Base-by-base conservation (phyloP, 2,113 vertebrate genomes). In the Mormyrus iriodes region DNA sequence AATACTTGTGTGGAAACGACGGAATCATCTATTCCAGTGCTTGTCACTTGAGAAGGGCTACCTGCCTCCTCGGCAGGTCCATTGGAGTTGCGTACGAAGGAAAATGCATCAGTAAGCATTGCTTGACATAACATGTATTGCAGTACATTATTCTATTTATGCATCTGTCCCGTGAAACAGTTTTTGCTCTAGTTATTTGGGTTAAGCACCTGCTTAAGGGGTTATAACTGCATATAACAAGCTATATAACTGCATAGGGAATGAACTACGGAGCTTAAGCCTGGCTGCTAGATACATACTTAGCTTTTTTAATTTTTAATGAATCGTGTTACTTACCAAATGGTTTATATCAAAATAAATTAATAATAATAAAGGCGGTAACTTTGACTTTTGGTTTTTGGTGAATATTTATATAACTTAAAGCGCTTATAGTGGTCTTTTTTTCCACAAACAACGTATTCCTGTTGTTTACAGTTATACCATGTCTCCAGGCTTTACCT, bases 1-100 rank as follows among this genome's bases (percentile, higher is more conserved):
- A 99, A 92, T 98, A 98, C 93, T 97, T 99, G 92, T 99, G 98
- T 5, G 98, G 98, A 90, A 99, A 99, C n/a, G 98, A 99, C 0
- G 98, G 98, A 87, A 97, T 99, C 91, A 95, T 97, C 48, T 99
- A 99, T 0, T 95, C 97, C 92, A 99, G 98, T 44, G 97, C 98
- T 42, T 99, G 98, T 92, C 98, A 99, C 95, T 95, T 99, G 94
- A 97, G 98, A 90, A 97, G 98, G 93, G 98, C 98, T 5, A 99
- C 98, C 90, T 99, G 98, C 92, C 95, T 99, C 4, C 96, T 98
- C 82, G 98, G 98, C 93, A 97, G 96, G 92, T 99, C 98, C 19
- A 99, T 99, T 85, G 98, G 98, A 92, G 94, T 99, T 93, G 98
- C 98, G 76, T 99, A 99, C 0, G 97, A 99, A 93, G 98, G 98